Evolutionary conservation across 2,113 vertebrate genomes (phyloP), one percentile per base, ranked within the genome.

Genomic region (Indri indri): DNA sequence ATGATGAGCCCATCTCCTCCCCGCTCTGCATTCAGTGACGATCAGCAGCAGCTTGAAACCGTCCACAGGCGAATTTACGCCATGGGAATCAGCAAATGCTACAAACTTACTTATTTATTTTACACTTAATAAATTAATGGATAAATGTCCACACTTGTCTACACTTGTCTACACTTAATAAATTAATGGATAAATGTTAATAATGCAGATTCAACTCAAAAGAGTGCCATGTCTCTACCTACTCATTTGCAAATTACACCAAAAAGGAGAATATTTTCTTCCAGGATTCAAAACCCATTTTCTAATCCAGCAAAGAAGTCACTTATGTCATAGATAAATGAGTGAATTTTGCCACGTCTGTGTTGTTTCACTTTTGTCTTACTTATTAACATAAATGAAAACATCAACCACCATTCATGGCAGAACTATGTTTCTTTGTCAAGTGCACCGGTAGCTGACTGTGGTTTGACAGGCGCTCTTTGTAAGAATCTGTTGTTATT

Each of bases 1-100:
- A 22, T 6, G 27, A 37, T 50, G 0, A 0, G 1, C 2, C 0
- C 2, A 6, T 2, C 45, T 42, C n/a, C 77, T 61, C 34, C 82
- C 1, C 7, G 27, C 9, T 61, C 34, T 4, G 42, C 2, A 0
- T 2, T 42, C 61, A 3, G 32, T 6, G 32, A 61, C 6, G 17
- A 34, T 16, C 9, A 9, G 10, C 47, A 16, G 22, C 14, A n/a
- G 27, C 23, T 73, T n/a, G 45, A 25, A 65, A 57, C 22, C 0
- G 1, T 37, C 47, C 57, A 18, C 3, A 4, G 23, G 30, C 30
- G 37, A 82, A 74, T 81, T 80, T 66, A 74, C 3, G 42, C 57
- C 18, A 8, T 3, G 4, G 25, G 30, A 50, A 74, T 4, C 1
- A 5, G 40, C 63, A 92, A 45, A 66, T 27, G 27, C 40, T 66